phyloP scores from a whole-genome alignment of 2,888 invertebrate genomes.

The Tetropium fuscum region DNA sequence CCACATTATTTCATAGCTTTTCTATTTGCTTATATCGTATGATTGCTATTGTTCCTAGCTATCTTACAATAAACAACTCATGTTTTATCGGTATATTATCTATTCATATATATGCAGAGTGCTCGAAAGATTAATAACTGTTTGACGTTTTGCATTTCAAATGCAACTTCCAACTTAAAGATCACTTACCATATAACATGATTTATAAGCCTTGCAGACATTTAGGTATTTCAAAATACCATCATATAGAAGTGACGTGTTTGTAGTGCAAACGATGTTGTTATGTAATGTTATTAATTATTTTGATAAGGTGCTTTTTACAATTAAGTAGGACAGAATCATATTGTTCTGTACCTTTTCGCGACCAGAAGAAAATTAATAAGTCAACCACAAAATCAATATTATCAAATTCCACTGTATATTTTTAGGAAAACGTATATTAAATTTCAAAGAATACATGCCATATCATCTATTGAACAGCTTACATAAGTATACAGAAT shows the following conservation, averaged over 20 bases:
- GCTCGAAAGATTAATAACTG: conserved; percentile 21
- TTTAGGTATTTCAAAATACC: conserved; percentile 6
- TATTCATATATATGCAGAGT: conserved; percentile 26
- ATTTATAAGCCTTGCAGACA: conserved; percentile 22
- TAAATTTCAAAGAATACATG: too few relatives aligned
- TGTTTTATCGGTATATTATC: conserved; percentile 23
- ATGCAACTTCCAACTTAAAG: conserved; percentile 21
- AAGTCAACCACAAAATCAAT: too few relatives aligned
- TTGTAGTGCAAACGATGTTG: not conserved
- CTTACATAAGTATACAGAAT: too few relatives aligned
- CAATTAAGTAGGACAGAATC: too few relatives aligned
- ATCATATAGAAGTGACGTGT: conserved; percentile 3
- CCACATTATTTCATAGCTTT: conserved; percentile 14
- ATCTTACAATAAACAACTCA: conserved; percentile 24
- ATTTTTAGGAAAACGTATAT: too few relatives aligned
- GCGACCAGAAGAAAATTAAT: too few relatives aligned
- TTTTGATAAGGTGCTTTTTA: too few relatives aligned
- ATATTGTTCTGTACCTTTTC: too few relatives aligned
- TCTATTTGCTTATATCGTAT: conserved; percentile 16
- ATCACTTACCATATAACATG: conserved; percentile 20
- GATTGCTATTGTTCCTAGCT: conserved; percentile 18
- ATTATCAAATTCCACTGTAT: too few relatives aligned
- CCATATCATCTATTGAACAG: too few relatives aligned
- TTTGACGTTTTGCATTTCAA: conserved; percentile 27
- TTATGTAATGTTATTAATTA: not conserved